Percentiles rank a stretch among this genome's conserved stretches.
Conservation (phyloP, 2,888 invertebrate genomes). For the Eulithis prunata region DNA sequence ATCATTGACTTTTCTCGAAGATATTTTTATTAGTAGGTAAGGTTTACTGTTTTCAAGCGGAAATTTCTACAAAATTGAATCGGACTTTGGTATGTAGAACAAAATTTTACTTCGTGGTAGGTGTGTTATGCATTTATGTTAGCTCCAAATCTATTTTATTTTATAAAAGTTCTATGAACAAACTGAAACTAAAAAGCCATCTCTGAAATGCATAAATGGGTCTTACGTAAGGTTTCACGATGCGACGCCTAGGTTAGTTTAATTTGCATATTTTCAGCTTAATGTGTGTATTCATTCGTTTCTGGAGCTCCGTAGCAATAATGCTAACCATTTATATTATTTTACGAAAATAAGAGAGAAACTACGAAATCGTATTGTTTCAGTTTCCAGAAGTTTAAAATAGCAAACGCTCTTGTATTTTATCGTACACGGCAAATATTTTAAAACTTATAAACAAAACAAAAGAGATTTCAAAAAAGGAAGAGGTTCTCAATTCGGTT, state of each 20-base stretch:
- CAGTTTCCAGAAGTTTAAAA: slow-evolving; percentile 2
- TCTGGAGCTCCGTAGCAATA: slow-evolving; percentile 12
- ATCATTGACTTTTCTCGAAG: no score
- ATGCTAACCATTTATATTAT: slow-evolving; percentile 7
- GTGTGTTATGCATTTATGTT: background rate
- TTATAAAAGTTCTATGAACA: background rate
- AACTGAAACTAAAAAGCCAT: background rate
- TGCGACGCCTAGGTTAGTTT: slow-evolving; percentile 17
- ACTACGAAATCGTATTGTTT: slow-evolving; percentile 1
- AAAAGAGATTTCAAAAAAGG: no score
- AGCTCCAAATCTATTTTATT: background rate
- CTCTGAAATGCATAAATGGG: slow-evolving; percentile 3
- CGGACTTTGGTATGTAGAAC: background rate
- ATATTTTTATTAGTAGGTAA: no score
- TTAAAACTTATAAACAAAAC: background rate
- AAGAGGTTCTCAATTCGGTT: no score
- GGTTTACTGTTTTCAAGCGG: no score
- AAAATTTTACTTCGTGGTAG: background rate
- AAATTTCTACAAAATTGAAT: background rate
- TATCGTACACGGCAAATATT: background rate
- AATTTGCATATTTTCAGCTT: slow-evolving; percentile 28
- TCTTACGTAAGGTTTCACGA: slow-evolving; percentile 7
- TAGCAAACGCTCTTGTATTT: slow-evolving; percentile 6
- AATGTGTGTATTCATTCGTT: slow-evolving; percentile 17
- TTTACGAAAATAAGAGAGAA: slow-evolving; percentile 10